Conservation (phyloP, 2,888 invertebrate genomes). For the Protonemura montana region DNA sequence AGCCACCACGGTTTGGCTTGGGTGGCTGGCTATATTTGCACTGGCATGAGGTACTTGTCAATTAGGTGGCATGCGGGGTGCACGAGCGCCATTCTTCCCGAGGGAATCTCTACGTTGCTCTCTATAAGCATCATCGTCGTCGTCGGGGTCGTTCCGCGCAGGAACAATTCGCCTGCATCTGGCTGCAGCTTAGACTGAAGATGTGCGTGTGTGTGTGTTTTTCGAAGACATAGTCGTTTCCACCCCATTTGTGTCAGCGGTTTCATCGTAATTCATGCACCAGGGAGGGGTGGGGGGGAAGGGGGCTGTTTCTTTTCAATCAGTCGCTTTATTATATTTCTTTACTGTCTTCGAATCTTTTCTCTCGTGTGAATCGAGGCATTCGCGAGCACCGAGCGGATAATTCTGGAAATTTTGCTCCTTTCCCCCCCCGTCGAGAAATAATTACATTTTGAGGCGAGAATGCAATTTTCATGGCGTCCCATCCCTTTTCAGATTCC, state of each 20-base stretch:
- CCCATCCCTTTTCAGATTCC: not conserved
- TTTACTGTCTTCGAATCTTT: not conserved
- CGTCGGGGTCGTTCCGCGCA: not conserved
- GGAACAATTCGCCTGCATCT: not conserved
- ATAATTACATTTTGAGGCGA: not conserved
- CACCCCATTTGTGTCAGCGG: conserved; percentile 7
- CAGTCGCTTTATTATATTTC: not conserved
- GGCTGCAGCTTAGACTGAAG: not conserved
- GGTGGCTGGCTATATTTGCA: conserved; percentile 23
- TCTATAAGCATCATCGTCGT: too few relatives aligned
- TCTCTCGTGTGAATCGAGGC: not conserved
- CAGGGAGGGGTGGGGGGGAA: not conserved
- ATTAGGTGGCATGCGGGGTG: conserved; percentile 37
- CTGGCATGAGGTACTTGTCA: conserved; percentile 33
- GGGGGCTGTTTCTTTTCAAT: not conserved
- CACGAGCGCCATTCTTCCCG: not conserved
- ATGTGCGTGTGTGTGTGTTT: too few relatives aligned
- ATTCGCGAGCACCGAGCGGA: conserved; percentile 16
- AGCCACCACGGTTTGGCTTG: not conserved
- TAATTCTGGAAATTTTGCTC: not conserved
- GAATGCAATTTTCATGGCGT: not conserved
- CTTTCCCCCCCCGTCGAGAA: not conserved
- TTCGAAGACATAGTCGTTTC: not conserved
- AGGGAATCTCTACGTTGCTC: conserved; percentile 1
- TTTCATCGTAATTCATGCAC: not conserved